Conservation (phyloP, 2,113 vertebrate genomes). For the Pelusios castaneus region DNA sequence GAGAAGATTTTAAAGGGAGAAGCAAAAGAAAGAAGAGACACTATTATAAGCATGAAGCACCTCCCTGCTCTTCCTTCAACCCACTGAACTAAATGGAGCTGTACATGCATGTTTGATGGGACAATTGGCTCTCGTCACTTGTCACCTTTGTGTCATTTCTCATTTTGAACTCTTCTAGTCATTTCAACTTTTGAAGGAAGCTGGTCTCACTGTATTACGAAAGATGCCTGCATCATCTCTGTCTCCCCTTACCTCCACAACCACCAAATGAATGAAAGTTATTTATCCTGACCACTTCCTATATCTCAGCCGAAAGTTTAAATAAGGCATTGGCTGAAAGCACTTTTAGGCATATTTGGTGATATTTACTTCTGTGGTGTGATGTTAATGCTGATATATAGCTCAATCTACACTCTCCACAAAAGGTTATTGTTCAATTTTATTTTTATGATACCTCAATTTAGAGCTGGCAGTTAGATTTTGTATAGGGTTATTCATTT, state of each 20-base stretch:
- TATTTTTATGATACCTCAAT: slow-evolving; percentile 56
- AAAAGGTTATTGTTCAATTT: slow-evolving; percentile 60
- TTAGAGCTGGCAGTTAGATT: slow-evolving; percentile 56
- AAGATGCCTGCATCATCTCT: not conserved
- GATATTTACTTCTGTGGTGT: slow-evolving; percentile 50
- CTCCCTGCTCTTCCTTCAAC: not conserved
- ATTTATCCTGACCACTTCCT: not conserved
- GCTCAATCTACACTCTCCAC: slow-evolving; percentile 23
- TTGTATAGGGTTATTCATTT: slow-evolving; percentile 44
- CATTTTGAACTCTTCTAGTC: slow-evolving; percentile 3
- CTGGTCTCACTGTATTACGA: not conserved
- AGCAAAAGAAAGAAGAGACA: not conserved
- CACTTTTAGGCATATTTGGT: slow-evolving; percentile 38
- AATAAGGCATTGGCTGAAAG: slow-evolving; percentile 17
- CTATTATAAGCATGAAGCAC: not conserved
- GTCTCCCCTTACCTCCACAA: not conserved
- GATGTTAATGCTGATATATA: slow-evolving; percentile 43
- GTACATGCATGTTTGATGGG: not conserved
- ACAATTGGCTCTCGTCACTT: slow-evolving; percentile 4
- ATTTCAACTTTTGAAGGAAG: slow-evolving; percentile 16
- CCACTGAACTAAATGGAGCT: not conserved
- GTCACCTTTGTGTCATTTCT: not conserved
- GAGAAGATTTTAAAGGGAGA: not conserved
- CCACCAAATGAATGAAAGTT: not conserved
- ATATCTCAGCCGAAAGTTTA: slow-evolving; percentile 12